Evolutionary conservation across 1,140 invertebrate genomes (phyloP), one percentile per base, ranked within the genome.

Genomic region (Octopus bimaculoides): DNA sequence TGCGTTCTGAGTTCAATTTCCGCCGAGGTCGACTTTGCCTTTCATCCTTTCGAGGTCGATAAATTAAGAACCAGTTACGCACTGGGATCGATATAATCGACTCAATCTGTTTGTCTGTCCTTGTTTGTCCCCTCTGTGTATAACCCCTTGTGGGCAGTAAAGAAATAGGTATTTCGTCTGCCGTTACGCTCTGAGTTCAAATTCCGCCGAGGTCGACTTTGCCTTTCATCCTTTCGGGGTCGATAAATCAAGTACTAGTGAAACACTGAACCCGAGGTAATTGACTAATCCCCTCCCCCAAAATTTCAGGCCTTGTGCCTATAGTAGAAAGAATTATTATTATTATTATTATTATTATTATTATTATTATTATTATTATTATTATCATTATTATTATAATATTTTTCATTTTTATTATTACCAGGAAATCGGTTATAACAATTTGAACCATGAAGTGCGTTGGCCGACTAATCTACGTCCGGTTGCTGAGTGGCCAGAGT

Each of bases 401-500:
- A 14, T 76, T 54, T 41, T 61, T n/a, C 55, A 80, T 74, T 80
- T 78, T 77, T 73, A 77, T 66, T 61, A 78, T 79, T 73, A 81
- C 54, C 77, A 80, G 26, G 75, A 79, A 66, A 20, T 52, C 2
- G 79, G 77, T 77, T 52, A 75, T 12, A 74, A 74, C 76, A 41
- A 71, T 54, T 79, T 79, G 20, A 69, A 52, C 20, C 41, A 73
- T 77, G 52, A 79, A 74, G 52, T 73, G 78, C 74, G 56, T 56
- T 52, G 77, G 75, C 9, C 74, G 78, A 54, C 54, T 52, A 17
- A 74, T 80, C 54, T 73, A 78, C 61, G 80, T 78, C 77, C 52
- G 78, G 54, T 80, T 73, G 17, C 52, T 41, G 41, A 75, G 80
- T 9, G 9, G 80, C 4, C 26, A 71, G 17, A 92, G 97, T 54